Conservation (phyloP, 2,113 vertebrate genomes). For the Oreochromis niloticus region DNA sequence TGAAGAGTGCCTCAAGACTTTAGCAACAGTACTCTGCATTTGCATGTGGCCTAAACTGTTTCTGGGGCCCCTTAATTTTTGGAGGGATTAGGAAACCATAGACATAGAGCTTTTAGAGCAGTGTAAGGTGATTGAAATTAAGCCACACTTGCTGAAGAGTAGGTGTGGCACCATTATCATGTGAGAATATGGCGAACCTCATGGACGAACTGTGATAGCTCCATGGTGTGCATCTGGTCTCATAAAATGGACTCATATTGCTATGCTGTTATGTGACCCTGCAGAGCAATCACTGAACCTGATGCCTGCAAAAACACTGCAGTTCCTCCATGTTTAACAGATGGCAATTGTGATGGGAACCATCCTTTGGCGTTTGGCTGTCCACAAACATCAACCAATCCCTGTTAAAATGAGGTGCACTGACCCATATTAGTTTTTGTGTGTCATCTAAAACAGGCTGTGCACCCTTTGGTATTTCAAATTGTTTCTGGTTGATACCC, state of each 20-base stretch:
- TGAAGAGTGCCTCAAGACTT: not conserved
- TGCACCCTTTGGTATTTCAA: not conserved
- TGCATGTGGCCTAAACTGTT: not conserved
- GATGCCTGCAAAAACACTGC: conserved; percentile 17
- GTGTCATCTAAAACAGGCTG: not conserved
- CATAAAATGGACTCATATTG: conserved; percentile 6
- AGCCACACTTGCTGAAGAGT: not conserved
- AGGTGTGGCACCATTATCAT: conserved; percentile 2
- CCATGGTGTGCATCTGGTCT: conserved; percentile 6
- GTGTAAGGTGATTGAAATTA: not conserved
- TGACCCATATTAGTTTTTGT: not conserved
- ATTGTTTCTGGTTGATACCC: not conserved
- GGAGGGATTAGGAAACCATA: not conserved
- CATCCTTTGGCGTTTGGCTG: not conserved
- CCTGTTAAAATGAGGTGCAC: not conserved
- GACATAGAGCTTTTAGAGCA: not conserved
- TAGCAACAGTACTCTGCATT: not conserved
- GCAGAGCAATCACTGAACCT: conserved; percentile 27
- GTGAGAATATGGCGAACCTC: not conserved
- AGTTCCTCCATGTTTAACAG: conserved; percentile 26
- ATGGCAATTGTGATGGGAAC: not conserved
- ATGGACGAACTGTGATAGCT: not conserved
- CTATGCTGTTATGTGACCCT: conserved; percentile 18
- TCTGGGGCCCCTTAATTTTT: not conserved
- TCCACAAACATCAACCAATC: not conserved